Evolutionary conservation across 2,888 invertebrate species (phyloP).

Genomic region (Macaria liturata): DNA sequence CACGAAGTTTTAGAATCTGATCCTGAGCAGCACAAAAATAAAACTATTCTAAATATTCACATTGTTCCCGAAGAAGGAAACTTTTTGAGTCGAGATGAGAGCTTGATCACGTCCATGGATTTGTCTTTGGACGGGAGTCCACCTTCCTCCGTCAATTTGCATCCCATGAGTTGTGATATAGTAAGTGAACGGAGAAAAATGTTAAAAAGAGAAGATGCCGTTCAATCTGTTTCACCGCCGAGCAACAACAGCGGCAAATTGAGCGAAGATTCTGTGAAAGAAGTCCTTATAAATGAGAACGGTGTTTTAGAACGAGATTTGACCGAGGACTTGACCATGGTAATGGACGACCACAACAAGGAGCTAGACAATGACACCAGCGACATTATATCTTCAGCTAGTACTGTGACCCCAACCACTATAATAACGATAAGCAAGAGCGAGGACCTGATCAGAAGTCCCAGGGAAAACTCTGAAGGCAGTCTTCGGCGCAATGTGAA

Average conservation of each 20-base stretch:
- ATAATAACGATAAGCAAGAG: slow-evolving; percentile 33
- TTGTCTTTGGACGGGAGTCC: slow-evolving; percentile 72
- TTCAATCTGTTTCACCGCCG: slow-evolving; percentile 75
- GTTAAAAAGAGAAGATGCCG: slow-evolving; percentile 77
- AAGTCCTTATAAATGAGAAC: slow-evolving; percentile 45
- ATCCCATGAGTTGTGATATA: slow-evolving; percentile 69
- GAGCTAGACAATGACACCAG: slow-evolving; percentile 33
- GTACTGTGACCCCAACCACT: slow-evolving; percentile 44
- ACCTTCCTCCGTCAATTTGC: slow-evolving; percentile 67
- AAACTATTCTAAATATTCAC: slow-evolving; percentile 74
- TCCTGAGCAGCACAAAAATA: slow-evolving; percentile 55
- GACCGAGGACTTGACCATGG: slow-evolving; percentile 25
- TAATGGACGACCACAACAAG: slow-evolving; percentile 19
- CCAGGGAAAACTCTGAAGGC: slow-evolving; percentile 29
- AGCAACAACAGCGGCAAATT: slow-evolving; percentile 74
- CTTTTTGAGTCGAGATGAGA: slow-evolving; percentile 72
- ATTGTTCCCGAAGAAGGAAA: slow-evolving; percentile 70
- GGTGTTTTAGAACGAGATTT: slow-evolving; percentile 26
- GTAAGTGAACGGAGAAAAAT: slow-evolving; percentile 69
- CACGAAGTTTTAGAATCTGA: slow-evolving; percentile 60
- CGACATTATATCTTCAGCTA: slow-evolving; percentile 42
- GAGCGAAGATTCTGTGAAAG: slow-evolving; percentile 73
- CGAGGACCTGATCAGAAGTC: slow-evolving; percentile 38
- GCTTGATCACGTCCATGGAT: slow-evolving; percentile 69
- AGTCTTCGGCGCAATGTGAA: slow-evolving; percentile 30